Conservation (phyloP, 1,140 invertebrate species). For the Nasonia giraulti region DNA sequence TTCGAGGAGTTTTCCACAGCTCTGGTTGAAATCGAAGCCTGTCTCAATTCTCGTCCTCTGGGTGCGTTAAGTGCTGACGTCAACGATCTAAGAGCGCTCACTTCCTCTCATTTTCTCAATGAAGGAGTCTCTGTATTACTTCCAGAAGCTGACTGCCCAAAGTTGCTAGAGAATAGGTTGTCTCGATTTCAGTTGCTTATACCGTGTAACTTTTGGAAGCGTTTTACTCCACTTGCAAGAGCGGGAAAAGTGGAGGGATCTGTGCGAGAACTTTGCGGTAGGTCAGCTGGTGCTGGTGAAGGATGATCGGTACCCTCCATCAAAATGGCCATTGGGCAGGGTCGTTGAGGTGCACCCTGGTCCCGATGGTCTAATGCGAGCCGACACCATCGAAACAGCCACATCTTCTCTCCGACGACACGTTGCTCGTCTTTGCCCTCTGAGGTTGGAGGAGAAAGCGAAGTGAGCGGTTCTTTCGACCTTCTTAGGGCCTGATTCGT, state of each 20-base stretch:
- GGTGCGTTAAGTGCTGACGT: constrained; percentile 1
- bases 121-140: background rate
- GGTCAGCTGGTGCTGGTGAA: constrained; percentile 46
- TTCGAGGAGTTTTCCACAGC: too few species aligned
- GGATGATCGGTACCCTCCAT: constrained; percentile 25
- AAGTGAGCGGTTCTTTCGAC: background rate
- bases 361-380: constrained; percentile 40
- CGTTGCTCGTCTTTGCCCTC: constrained; percentile 7
- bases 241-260: constrained; percentile 34
- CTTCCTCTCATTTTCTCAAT: constrained; percentile 12
- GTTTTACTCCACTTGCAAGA: constrained; percentile 33
- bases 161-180: background rate
- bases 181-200: too few species aligned
- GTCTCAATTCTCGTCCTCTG: constrained; percentile 54
- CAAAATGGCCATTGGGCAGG: constrained; percentile 44
- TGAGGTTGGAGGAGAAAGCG: constrained; percentile 15
- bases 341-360: constrained; percentile 37
- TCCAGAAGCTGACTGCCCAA: background rate
- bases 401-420: constrained; percentile 19
- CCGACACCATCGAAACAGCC: constrained; percentile 44
- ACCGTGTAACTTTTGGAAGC: background rate
- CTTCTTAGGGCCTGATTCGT: background rate
- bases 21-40: constrained; percentile 47
- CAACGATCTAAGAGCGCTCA: constrained; percentile 5
- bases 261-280: constrained; percentile 3